A percentile compares a stretch with the other conserved stretches of the same genome.
phyloP scores from a whole-genome alignment of 2,113 vertebrate genomes.

The Rynchops niger region DNA sequence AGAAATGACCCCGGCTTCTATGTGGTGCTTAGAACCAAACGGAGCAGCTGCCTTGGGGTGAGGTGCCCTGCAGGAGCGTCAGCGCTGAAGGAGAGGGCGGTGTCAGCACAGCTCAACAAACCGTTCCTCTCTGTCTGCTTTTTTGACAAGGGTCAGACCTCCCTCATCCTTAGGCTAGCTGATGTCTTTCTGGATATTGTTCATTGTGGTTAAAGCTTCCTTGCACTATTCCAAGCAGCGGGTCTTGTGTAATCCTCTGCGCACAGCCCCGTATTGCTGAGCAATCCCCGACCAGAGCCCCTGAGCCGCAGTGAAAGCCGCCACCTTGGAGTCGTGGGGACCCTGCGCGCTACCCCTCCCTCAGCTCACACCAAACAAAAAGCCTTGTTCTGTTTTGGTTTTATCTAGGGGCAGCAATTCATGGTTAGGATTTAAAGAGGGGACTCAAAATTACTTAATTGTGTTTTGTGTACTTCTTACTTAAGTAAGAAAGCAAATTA shows the following conservation, averaged over 20 bases:
- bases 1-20: background rate
- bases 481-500: background rate
- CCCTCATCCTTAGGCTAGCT: background rate
- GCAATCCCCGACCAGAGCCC: background rate
- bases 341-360: background rate
- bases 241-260: background rate
- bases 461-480: background rate
- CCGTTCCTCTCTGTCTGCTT: background rate
- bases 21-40: background rate
- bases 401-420: background rate
- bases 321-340: background rate
- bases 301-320: background rate
- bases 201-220: background rate
- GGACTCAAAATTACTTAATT: background rate
- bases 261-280: background rate
- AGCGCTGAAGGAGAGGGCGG: background rate
- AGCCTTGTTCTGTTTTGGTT: background rate
- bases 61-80: background rate
- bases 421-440: background rate
- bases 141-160: background rate
- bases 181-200: background rate
- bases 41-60: background rate
- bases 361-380: background rate
- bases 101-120: background rate
- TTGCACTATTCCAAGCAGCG: background rate